Base-by-base conservation (phyloP, 2,888 invertebrate genomes). In the Ichneumon xanthorius region DNA sequence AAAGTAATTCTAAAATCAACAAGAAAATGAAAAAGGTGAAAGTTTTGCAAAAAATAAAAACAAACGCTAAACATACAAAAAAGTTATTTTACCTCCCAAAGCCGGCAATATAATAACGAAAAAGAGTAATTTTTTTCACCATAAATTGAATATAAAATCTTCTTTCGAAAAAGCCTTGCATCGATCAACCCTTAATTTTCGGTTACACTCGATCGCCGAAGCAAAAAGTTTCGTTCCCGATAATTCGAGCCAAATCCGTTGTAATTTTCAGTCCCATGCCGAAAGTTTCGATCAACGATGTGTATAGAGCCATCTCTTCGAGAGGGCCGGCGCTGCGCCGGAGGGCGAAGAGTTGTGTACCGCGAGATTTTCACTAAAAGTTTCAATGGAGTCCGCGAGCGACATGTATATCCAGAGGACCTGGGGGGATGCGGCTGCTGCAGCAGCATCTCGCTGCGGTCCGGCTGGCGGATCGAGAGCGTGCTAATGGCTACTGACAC, bases 401-500 rank as follows among this genome's bases (percentile, higher is more conserved):
- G 65, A 53, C 50, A 53, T 65, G 50, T 45, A 76, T 58, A 61
- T 75, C 19, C 65, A 19, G 86, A 79, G 78, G 86, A 78, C 72
- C 80, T 55, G 80, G 86, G 75, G 86, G 86, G 83, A 87, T 86
- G 86, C 85, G 71, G 87, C 82, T 82, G 88, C 58, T 88, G 84
- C 82, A 81, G 83, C 88, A 83, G 87, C 82, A 78, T 82, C 85
- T 88, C 90, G 88, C 90, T 88, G 89, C 89, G 89, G 90, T 89
- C 91, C 92, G 91, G 88, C 78, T 72, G 79, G 84, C 82, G 85
- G 84, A 86, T 85, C 94, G 95, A 94, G 94, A 95, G 95, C 94
- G 95, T 95, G 95, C 95, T 95, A 95, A 95, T 95, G 95, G 95
- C 95, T 95, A 95, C 95, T 95, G 95, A 95, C 95, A 95, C 94